Percentiles rank a stretch among this genome's conserved stretches.
Evolutionary conservation across 1,140 invertebrate species (phyloP).

Genomic region (Sogatella furcifera): DNA sequence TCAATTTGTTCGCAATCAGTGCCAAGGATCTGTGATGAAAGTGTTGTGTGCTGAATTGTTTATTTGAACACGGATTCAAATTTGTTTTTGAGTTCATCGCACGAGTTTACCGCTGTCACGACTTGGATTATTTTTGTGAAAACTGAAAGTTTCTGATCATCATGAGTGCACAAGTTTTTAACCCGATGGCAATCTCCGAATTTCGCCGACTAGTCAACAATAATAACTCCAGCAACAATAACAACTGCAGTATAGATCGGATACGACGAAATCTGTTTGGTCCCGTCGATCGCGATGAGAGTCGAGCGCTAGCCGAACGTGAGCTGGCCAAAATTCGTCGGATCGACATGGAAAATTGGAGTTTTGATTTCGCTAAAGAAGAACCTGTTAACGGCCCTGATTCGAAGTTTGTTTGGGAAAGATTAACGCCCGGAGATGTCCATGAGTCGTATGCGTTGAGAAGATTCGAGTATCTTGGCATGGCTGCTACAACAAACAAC

Average conservation of each 20-base stretch:
- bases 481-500: too few species aligned
- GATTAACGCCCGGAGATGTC: slow-evolving; percentile 30
- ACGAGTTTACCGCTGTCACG: too few species aligned
- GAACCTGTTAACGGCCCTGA: slow-evolving; percentile 27
- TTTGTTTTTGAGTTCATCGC: too few species aligned
- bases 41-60: too few species aligned
- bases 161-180: slow-evolving; percentile 40
- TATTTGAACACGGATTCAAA: too few species aligned
- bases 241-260: slow-evolving; percentile 24
- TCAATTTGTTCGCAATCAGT: too few species aligned
- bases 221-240: slow-evolving; percentile 9
- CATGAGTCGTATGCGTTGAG: slow-evolving; percentile 36
- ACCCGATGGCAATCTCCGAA: slow-evolving; percentile 38
- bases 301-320: slow-evolving; percentile 33
- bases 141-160: not conserved
- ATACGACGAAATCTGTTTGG: slow-evolving; percentile 40
- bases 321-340: slow-evolving; percentile 34
- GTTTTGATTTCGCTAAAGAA: slow-evolving; percentile 38
- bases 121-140: too few species aligned
- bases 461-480: slow-evolving; percentile 32
- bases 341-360: slow-evolving; percentile 36
- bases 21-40: too few species aligned
- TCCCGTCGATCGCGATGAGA: slow-evolving; percentile 40
- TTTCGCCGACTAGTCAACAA: slow-evolving; percentile 30
- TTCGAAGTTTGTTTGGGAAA: slow-evolving; percentile 34